Evolutionary conservation across 2,113 vertebrate species (phyloP).

Genomic region (Phainopepla nitens): DNA sequence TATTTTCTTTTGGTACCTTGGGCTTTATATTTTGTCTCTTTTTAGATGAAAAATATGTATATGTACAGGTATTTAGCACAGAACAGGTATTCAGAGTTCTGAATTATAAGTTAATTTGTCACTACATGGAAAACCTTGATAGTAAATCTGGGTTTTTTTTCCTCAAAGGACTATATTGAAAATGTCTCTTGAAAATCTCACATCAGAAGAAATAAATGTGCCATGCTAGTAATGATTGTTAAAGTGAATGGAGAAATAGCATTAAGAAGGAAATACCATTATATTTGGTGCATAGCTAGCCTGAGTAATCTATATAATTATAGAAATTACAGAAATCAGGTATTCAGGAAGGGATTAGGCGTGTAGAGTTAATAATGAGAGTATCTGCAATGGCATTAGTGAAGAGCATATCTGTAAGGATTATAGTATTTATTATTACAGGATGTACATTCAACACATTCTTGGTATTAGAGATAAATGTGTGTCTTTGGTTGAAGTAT

Average conservation of each 20-base stretch:
- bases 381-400: background rate
- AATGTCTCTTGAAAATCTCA: background rate
- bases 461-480: background rate
- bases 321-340: background rate
- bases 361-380: background rate
- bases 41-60: background rate
- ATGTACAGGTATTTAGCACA: background rate
- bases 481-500: background rate
- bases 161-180: background rate
- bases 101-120: background rate
- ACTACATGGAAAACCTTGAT: background rate
- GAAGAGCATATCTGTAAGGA: background rate
- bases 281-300: background rate
- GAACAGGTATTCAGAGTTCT: background rate
- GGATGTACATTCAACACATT: background rate
- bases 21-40: background rate
- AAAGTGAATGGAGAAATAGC: background rate
- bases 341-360: background rate
- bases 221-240: background rate
- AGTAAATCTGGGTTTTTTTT: rapidly evolving
- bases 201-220: background rate
- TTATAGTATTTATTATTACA: background rate
- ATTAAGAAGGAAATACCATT: background rate
- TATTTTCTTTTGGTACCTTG: background rate
- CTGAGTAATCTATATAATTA: background rate